A percentile compares a stretch with the other conserved stretches of the same genome.
Conservation (phyloP, 2,797 vertebrate species). For the Coreius guichenoti region DNA sequence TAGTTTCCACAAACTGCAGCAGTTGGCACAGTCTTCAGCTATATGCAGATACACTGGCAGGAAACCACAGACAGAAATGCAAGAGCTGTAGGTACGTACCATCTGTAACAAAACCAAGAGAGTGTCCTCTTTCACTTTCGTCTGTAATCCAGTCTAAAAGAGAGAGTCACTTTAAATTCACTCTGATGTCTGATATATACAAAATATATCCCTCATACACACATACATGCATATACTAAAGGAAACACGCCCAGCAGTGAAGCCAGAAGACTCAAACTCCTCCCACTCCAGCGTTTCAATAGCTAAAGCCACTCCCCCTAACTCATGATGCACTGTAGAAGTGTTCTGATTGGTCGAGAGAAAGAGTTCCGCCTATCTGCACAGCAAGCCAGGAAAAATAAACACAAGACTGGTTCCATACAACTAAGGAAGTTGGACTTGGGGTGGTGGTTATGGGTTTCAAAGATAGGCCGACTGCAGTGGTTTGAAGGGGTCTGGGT, state of each 20-base stretch:
- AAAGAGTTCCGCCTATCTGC: slow-evolving; percentile 57
- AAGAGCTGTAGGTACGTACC: slow-evolving; percentile 74
- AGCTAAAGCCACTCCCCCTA: slow-evolving; percentile 64
- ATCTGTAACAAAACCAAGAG: slow-evolving; percentile 69
- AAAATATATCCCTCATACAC: slow-evolving; percentile 56
- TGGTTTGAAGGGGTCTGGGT: slow-evolving; percentile 12
- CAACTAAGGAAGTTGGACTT: slow-evolving; percentile 58
- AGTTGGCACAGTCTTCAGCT: slow-evolving; percentile 43
- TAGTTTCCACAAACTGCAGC: slow-evolving; percentile 42
- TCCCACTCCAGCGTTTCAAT: slow-evolving; percentile 64
- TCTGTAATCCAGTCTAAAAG: slow-evolving; percentile 54
- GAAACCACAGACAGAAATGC: slow-evolving; percentile 53
- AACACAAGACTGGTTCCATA: slow-evolving; percentile 58
- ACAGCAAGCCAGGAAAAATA: slow-evolving; percentile 67
- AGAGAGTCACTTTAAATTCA: slow-evolving; percentile 62
- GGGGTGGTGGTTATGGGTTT: slow-evolving; percentile 15
- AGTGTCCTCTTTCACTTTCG: slow-evolving; percentile 36
- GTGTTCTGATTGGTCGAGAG: slow-evolving; percentile 67
- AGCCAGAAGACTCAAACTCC: slow-evolving; percentile 66
- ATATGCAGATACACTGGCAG: slow-evolving; percentile 46
- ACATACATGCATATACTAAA: slow-evolving; percentile 32
- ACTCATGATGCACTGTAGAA: slow-evolving; percentile 36
- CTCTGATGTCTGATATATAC: slow-evolving; percentile 36
- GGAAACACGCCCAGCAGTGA: slow-evolving; percentile 57
- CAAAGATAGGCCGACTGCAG: neutral